Base-by-base conservation (phyloP, 2,113 vertebrate genomes). In the Elachura formosa region DNA sequence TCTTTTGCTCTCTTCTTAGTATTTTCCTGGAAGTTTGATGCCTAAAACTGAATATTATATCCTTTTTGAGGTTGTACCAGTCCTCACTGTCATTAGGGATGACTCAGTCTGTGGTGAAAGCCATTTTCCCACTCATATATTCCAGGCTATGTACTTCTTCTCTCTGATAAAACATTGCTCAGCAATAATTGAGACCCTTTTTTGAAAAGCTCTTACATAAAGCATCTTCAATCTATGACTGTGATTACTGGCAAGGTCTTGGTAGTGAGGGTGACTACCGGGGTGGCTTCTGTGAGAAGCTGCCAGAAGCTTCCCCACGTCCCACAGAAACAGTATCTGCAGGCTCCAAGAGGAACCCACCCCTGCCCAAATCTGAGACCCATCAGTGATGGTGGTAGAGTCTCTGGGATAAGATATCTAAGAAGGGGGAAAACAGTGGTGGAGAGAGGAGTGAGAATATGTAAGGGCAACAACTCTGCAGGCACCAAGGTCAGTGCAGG, bases 251-350 rank as follows among this genome's bases (percentile, higher is more conserved):
- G 21, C 34, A 87, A 80, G 31, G 34, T 31, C 24, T 56, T 61
- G n/a, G 41, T 55, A 61, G 34, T 0, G 0, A 9, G 16, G 25
- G 5, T n/a, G 5, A 12, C 26, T 84, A 24, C 36, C 71, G 20
- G 9, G 11, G 26, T 33, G 34, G 33, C 5, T 56, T 38, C 76
- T 88, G 33, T 73, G 43, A 64, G 58, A 56, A 36, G 58, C 23
- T 73, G 33, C 36, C 43, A 66, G 67, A 80, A 73, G 43, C 33
- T 49, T 73, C 12, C 10, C 31, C 11, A 13, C 0, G 0, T 40
- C 38, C 36, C 29, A 43, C 9, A 68, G 19, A 54, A n/a, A 8
- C 5, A 73, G 43, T 73, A 10, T 2, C 51, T 28, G 38, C 9
- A 2, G 3, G 13, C 79, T 68, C 16, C 31, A 58, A 23, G 78